Evolutionary conservation across 1,140 invertebrate species (phyloP).

Genomic region (Oryzaephilus surinamensis): DNA sequence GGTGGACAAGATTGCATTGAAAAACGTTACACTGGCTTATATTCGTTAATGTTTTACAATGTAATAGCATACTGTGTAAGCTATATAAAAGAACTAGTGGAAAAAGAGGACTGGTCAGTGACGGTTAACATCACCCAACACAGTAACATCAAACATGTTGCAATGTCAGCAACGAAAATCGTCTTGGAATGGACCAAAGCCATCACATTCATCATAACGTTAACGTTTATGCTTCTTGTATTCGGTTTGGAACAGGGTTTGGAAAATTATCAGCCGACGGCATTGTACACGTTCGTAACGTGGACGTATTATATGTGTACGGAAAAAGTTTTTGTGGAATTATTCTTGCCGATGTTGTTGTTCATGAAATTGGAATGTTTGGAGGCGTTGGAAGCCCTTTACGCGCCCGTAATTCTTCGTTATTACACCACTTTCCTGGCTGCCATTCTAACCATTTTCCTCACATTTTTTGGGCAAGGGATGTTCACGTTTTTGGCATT

Average conservation of each 20-base stretch:
- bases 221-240: slow-evolving; percentile 65
- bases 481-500: slow-evolving; percentile 45
- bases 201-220: slow-evolving; percentile 65
- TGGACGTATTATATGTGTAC: slow-evolving; percentile 61
- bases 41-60: slow-evolving; percentile 73
- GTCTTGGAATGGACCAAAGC: slow-evolving; percentile 74
- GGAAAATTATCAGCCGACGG: slow-evolving; percentile 58
- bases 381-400: slow-evolving; percentile 56
- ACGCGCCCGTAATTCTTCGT: slow-evolving; percentile 51
- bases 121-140: slow-evolving; percentile 61
- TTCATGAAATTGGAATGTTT: slow-evolving; percentile 48
- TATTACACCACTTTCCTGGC: slow-evolving; percentile 45
- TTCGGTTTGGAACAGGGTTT: slow-evolving; percentile 65
- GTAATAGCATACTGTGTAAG: slow-evolving; percentile 64
- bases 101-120: slow-evolving; percentile 65
- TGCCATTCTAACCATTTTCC: slow-evolving; percentile 40
- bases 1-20: slow-evolving; percentile 38
- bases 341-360: slow-evolving; percentile 46
- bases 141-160: slow-evolving; percentile 62
- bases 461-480: slow-evolving; percentile 46
- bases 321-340: slow-evolving; percentile 57
- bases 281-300: slow-evolving; percentile 51
- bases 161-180: slow-evolving; percentile 72
- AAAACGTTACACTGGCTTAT: slow-evolving; percentile 55
- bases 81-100: slow-evolving; percentile 60